Percentiles rank a stretch among this genome's conserved stretches.
phyloP scores from a whole-genome alignment of 1,140 invertebrate species.

The Monomorium pharaonis region DNA sequence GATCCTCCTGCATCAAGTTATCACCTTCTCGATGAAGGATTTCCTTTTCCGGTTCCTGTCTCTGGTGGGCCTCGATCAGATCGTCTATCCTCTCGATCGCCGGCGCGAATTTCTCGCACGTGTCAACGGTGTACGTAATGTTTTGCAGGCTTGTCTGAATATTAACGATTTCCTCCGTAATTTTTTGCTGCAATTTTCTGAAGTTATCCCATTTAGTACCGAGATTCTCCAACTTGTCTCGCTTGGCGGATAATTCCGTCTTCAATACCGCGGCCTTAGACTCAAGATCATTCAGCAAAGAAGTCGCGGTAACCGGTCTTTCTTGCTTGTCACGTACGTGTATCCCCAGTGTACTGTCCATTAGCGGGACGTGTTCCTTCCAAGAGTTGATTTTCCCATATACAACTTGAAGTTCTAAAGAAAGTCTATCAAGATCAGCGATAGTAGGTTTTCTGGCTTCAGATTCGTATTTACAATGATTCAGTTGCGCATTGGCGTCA shows the following conservation, averaged over 20 bases:
- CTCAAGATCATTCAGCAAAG: constrained; percentile 90
- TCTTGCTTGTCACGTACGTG: constrained; percentile 89
- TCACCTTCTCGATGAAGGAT: constrained; percentile 90
- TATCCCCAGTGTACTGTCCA: constrained; percentile 89
- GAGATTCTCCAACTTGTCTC: constrained; percentile 89
- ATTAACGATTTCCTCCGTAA: constrained; percentile 87
- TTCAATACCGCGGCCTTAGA: constrained; percentile 88
- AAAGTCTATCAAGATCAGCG: constrained; percentile 88
- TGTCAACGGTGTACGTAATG: constrained; percentile 84
- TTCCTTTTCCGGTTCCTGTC: constrained; percentile 85
- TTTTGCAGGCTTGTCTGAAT: constrained; percentile 86
- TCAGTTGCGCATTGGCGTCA: constrained; percentile 92
- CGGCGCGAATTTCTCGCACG: constrained; percentile 86
- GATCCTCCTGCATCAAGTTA: constrained; percentile 92
- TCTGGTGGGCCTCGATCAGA: constrained; percentile 85
- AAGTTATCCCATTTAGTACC: constrained; percentile 90
- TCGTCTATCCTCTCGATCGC: constrained; percentile 86
- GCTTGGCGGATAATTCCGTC: constrained; percentile 88
- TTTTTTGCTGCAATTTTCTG: constrained; percentile 88
- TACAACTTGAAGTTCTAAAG: constrained; percentile 89
- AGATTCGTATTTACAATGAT: constrained; percentile 92
- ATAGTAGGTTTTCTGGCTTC: constrained; percentile 90
- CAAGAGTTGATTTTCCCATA: constrained; percentile 88
- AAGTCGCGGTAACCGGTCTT: constrained; percentile 89
- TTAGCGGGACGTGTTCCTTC: constrained; percentile 88